phyloP scores from a whole-genome alignment of 2,797 vertebrate genomes.

The Choloepus didactylus region DNA sequence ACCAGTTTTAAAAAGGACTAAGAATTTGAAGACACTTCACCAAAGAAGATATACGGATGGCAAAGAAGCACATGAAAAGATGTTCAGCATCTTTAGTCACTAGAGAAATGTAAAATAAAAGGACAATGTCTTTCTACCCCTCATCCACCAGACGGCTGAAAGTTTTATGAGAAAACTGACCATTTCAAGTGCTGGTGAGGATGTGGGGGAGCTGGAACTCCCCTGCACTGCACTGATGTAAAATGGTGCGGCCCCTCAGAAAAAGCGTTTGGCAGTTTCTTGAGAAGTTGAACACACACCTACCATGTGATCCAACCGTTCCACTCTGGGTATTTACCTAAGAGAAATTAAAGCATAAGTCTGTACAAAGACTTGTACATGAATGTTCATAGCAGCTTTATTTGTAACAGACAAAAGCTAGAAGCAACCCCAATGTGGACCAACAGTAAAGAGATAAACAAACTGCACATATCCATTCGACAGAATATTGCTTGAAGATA shows the following conservation, averaged over 20 bases:
- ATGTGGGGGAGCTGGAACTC: not conserved
- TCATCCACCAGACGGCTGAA: too few species aligned
- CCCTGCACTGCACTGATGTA: not conserved
- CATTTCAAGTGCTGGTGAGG: not conserved
- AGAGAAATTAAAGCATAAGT: not conserved
- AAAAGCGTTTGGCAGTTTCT: not conserved
- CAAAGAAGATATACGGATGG: too few species aligned
- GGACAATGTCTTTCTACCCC: too few species aligned
- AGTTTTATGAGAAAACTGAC: not conserved
- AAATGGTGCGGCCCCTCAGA: not conserved
- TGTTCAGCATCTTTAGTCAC: too few species aligned
- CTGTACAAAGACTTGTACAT: not conserved
- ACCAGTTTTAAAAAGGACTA: too few species aligned
- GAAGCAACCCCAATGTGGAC: not conserved
- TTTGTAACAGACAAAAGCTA: not conserved
- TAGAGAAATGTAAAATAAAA: too few species aligned
- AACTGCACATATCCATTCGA: not conserved
- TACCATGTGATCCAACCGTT: not conserved
- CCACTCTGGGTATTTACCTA: not conserved
- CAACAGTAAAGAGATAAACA: not conserved
- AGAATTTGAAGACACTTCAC: too few species aligned
- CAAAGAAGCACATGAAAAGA: too few species aligned
- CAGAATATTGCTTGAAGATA: conserved; percentile 7
- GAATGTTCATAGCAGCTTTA: not conserved
- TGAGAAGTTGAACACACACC: not conserved